Evolutionary conservation across 2,888 invertebrate species (phyloP).

Genomic region (Icerya purchasi): DNA sequence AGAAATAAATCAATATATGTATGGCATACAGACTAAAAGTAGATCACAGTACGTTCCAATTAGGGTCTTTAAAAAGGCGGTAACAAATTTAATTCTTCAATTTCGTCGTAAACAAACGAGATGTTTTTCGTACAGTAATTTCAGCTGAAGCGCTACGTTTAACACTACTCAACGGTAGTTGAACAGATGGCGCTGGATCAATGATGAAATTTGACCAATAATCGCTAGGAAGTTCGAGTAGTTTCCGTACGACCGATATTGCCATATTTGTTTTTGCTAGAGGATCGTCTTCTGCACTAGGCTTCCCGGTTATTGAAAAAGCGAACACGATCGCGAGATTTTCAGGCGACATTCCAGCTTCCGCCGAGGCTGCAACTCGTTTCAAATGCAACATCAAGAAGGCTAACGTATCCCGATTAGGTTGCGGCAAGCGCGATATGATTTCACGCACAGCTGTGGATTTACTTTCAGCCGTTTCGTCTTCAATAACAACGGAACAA

Average conservation of each 20-base stretch:
- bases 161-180: no score
- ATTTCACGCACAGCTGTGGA: no score
- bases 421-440: slow-evolving; percentile 67
- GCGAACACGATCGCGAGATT: not conserved
- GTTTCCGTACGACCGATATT: not conserved
- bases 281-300: not conserved
- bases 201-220: not conserved
- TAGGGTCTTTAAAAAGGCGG: no score
- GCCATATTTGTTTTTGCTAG: not conserved
- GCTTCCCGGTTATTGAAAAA: not conserved
- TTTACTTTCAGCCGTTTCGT: slow-evolving; percentile 24
- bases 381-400: slow-evolving; percentile 79
- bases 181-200: no score
- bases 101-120: no score
- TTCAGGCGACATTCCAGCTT: not conserved
- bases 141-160: no score
- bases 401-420: slow-evolving; percentile 85
- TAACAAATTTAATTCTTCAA: no score
- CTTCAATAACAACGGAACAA: not conserved
- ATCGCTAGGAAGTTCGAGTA: not conserved
- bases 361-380: slow-evolving; percentile 22
- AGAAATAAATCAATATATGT: no score
- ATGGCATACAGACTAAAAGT: no score
- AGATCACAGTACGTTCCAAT: no score
- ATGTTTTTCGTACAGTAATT: no score